Evolutionary conservation across 2,888 invertebrate species (phyloP).

Genomic region (Loripinus fragilis): DNA sequence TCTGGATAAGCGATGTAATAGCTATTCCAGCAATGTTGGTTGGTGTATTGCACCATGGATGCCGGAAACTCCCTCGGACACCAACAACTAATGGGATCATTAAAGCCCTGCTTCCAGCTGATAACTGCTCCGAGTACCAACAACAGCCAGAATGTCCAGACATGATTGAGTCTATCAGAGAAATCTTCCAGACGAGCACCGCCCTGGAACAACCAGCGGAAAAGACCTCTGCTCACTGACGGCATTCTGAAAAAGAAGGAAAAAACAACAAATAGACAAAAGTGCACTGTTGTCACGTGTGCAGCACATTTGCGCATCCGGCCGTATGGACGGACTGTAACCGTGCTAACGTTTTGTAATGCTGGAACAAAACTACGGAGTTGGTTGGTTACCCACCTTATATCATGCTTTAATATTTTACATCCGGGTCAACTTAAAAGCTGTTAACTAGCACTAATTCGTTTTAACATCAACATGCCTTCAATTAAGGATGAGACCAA

Average conservation of each 20-base stretch:
- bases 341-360: no score
- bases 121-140: conserved; percentile 37
- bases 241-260: conserved; percentile 35
- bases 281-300: no score
- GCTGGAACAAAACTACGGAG: no score
- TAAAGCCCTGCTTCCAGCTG: conserved; percentile 41
- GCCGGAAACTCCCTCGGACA: conserved; percentile 37
- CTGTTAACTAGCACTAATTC: no score
- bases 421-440: no score
- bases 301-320: no score
- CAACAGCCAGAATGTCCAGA: conserved; percentile 56
- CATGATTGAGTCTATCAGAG: conserved; percentile 54
- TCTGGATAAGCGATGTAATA: conserved; percentile 14
- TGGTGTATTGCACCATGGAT: neutral
- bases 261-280: no score
- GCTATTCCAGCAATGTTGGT: conserved; percentile 38
- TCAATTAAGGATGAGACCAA: no score
- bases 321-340: no score
- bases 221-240: conserved; percentile 31
- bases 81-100: conserved; percentile 41
- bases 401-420: no score
- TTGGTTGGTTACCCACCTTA: no score
- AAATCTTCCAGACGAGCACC: conserved; percentile 45
- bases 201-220: conserved; percentile 28
- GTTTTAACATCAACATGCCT: no score